Base-by-base conservation (phyloP, 2,113 vertebrate species). In the Ptilorrhoa leucosticta region DNA sequence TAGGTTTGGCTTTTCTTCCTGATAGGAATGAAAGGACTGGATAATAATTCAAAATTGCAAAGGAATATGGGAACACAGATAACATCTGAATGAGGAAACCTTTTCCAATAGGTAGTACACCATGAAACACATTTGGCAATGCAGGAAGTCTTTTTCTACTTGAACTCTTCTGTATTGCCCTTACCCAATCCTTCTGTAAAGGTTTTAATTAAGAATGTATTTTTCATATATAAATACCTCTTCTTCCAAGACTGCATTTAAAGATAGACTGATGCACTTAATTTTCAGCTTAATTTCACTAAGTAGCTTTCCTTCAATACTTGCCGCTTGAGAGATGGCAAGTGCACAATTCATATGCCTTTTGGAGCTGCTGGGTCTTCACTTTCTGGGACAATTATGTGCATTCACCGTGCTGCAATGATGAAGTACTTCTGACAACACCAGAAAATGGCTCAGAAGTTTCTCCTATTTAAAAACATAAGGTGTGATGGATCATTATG, bases 321-420 rank as follows among this genome's bases (percentile, higher is more conserved):
- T 97, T 28, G 98, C 98, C 60, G 99, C 98, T 82, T 98, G 99
- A 84, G 98, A 99, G 92, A 98, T 97, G 2, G 42, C 57, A 93
- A 97, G 86, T 21, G 98, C 98, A 94, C 97, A 98, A 58, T 97
- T 6, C 98, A 97, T 61, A 91, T 98, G 39, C 90, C 96, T 42
- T 83, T 40, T 66, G 87, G 84, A 70, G 79, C 56, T 11, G 86
- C 87, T 94, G 91, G 93, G 61, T 95, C 97, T 94, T 95, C 95
- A 31, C 15, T 71, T 83, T 76, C 39, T 68, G 76, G 35, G 30
- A 19, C n/a, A 57, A n/a, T 57, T 44, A 17, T 3, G 24, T 35
- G 24, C 37, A 57, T 71, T 66, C 35, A 91, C 80, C 3, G 4
- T 93, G 31, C 77, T 95, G 16, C 12, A 8, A 40, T 48, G 94